These are phyloP conservation scores for Lophotis ruficrista DNA, from an alignment of 2,113 vertebrate species.

Conservation along the genomic window DNA sequence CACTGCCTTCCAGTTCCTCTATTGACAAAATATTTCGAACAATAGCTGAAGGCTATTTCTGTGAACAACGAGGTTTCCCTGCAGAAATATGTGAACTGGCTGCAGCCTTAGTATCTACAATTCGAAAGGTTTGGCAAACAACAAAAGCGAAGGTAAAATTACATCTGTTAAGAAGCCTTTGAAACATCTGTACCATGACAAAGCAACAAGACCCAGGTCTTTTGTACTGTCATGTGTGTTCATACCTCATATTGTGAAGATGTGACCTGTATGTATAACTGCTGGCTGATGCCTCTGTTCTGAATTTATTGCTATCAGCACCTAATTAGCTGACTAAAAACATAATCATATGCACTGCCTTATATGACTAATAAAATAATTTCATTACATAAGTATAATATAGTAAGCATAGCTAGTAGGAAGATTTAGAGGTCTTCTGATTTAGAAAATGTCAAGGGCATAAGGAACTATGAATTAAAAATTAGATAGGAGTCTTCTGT, in stretches of 20 bases:
- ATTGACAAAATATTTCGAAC: constrained; percentile 84
- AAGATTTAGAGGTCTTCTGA: neutral
- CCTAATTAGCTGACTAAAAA: neutral
- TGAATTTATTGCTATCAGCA: neutral
- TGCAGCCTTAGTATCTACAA: constrained; percentile 76
- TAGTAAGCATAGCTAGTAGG: neutral
- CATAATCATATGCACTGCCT: neutral
- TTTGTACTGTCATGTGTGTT: neutral
- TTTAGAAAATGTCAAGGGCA: neutral
- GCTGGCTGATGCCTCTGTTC: neutral
- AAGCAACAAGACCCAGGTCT: neutral
- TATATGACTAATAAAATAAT: neutral
- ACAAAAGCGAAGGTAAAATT: constrained; percentile 82
- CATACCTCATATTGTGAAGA: neutral
- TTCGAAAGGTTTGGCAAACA: constrained; percentile 81
- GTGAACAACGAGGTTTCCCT: constrained; percentile 76
- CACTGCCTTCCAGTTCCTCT: constrained; percentile 83
- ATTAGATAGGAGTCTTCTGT: neutral
- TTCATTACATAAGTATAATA: neutral
- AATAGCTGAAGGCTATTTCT: constrained; percentile 83
- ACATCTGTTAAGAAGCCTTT: neutral
- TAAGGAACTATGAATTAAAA: neutral
- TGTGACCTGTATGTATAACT: neutral
- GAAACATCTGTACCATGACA: neutral
- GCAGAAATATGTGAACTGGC: constrained; percentile 74